These are phyloP conservation scores for Gambusia yucatana DNA, from an alignment of 2,797 vertebrate species.

Conservation along the genomic window DNA sequence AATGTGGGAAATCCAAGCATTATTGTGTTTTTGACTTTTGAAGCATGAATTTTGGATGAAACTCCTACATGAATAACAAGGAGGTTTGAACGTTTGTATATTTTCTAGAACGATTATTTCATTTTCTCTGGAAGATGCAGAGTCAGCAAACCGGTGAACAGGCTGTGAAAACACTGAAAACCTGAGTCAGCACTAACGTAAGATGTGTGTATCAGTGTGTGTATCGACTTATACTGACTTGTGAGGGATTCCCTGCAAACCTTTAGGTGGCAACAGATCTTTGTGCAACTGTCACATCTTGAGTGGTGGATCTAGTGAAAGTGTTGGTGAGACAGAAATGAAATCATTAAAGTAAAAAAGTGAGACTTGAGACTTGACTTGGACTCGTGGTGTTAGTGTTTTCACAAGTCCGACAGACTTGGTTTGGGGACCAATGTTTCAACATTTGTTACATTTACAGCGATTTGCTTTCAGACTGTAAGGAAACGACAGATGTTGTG, in stretches of 20 bases:
- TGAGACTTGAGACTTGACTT: not conserved
- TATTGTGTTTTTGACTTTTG: not conserved
- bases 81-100: constrained; percentile 20
- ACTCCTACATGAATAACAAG: not conserved
- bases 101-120: constrained; percentile 35
- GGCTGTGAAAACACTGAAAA: constrained; percentile 25
- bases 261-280: constrained; percentile 21
- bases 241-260: constrained; percentile 42
- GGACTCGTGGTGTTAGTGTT: not conserved
- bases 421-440: too few species aligned
- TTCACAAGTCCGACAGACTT: too few species aligned
- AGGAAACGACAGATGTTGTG: too few species aligned
- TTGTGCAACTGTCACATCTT: constrained; percentile 20
- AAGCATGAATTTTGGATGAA: not conserved
- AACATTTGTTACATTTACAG: too few species aligned
- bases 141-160: constrained; percentile 54
- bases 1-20: not conserved
- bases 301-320: constrained; percentile 10
- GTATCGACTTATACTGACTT: constrained; percentile 30
- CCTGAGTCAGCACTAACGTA: constrained; percentile 43
- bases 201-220: constrained; percentile 27
- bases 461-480: too few species aligned
- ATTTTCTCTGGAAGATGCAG: constrained; percentile 41
- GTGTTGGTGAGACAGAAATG: not conserved
- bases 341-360: not conserved